phyloP scores from a whole-genome alignment of 2,113 vertebrate species.

The Rhipidura dahli region DNA sequence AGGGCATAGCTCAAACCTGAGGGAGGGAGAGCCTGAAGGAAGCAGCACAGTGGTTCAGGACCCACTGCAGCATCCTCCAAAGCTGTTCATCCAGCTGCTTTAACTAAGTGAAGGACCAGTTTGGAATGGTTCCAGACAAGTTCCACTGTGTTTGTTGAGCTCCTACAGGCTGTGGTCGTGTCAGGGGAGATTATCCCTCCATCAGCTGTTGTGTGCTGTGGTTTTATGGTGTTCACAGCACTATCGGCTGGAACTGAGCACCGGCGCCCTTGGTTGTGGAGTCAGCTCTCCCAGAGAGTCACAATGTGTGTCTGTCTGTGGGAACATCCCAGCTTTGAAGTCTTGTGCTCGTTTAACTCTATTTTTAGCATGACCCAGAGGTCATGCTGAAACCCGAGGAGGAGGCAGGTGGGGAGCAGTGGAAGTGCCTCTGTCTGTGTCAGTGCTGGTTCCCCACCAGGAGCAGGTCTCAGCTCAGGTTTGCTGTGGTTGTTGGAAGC shows the following conservation, averaged over 20 bases:
- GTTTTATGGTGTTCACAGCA: background rate
- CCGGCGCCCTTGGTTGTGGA: fast-evolving
- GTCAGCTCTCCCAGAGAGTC: background rate
- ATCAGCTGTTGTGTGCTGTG: background rate
- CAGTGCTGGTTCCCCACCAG: fast-evolving
- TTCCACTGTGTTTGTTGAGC: background rate
- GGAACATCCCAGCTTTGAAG: background rate
- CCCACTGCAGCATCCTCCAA: fast-evolving
- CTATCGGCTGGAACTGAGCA: background rate
- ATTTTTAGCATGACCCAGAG: background rate
- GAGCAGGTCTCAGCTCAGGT: background rate
- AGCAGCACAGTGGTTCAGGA: background rate
- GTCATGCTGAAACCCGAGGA: too few species aligned
- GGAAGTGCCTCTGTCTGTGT: background rate
- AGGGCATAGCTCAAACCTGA: background rate
- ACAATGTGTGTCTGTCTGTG: background rate
- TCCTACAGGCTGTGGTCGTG: background rate
- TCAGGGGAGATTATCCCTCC: background rate
- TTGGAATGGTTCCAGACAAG: background rate
- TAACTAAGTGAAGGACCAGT: background rate
- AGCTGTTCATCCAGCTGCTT: background rate
- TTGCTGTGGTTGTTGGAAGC: background rate
- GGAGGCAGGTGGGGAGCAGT: background rate
- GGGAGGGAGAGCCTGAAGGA: background rate
- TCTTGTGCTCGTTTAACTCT: background rate